Evolutionary conservation across 2,797 vertebrate genomes (phyloP).

Genomic region (Crypturellus tataupa): DNA sequence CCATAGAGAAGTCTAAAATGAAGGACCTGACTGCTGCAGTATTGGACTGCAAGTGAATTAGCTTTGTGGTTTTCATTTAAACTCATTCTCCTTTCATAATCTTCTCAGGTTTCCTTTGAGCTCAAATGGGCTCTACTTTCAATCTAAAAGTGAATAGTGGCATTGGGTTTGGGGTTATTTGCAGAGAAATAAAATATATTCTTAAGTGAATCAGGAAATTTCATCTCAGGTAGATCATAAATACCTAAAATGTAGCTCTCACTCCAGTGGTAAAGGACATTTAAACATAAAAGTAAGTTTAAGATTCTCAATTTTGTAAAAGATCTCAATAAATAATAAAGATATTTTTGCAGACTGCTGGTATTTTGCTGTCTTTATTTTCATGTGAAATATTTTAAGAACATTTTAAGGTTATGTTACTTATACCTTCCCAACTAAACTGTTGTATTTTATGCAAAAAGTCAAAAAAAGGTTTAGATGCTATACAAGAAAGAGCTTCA

Average conservation of each 20-base stretch:
- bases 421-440: background rate
- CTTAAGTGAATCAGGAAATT: background rate
- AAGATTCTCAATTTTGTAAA: conserved; percentile 19
- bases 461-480: background rate
- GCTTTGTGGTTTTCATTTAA: background rate
- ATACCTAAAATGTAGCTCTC: background rate
- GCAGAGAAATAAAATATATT: conserved; percentile 4
- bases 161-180: background rate
- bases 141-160: background rate
- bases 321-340: background rate
- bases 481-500: background rate
- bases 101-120: background rate
- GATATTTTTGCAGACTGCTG: background rate
- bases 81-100: background rate
- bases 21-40: background rate
- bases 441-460: background rate
- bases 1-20: background rate
- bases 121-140: background rate
- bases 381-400: background rate
- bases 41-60: background rate
- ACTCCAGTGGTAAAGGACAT: background rate
- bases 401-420: background rate
- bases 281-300: conserved; percentile 24
- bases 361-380: conserved; percentile 19
- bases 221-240: conserved; percentile 9